phyloP scores from a whole-genome alignment of 2,113 vertebrate genomes.

The Percina caprodes region DNA sequence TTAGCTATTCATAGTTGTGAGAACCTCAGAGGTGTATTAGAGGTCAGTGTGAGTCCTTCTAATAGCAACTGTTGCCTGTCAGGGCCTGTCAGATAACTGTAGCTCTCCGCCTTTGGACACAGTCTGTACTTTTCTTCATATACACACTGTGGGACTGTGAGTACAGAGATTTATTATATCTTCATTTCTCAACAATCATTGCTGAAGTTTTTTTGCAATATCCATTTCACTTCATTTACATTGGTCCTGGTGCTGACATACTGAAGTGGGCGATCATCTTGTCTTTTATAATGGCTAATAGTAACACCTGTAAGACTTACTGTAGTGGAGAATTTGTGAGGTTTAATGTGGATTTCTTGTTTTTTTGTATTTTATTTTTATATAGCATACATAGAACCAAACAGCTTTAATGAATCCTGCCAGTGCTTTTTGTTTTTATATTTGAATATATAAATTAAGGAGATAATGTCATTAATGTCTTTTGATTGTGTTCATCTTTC shows the following conservation, averaged over 20 bases:
- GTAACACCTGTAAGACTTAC: constrained; percentile 7
- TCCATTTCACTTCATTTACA: not conserved
- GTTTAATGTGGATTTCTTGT: not conserved
- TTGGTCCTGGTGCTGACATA: not conserved
- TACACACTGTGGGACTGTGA: constrained; percentile 59
- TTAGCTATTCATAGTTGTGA: constrained; percentile 80
- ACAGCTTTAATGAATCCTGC: not conserved
- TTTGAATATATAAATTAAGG: not conserved
- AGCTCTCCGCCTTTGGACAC: constrained; percentile 26
- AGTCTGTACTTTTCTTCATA: constrained; percentile 18
- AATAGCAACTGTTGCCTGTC: constrained; percentile 59
- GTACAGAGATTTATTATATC: constrained; percentile 45
- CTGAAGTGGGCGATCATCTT: not conserved
- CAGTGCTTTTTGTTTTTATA: not conserved
- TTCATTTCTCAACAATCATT: not conserved
- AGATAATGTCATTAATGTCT: not conserved
- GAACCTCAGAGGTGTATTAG: constrained; percentile 75
- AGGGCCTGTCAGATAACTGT: constrained; percentile 43
- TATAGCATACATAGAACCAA: not conserved
- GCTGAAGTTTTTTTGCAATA: not conserved
- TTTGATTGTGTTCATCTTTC: not conserved
- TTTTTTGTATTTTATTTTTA: not conserved
- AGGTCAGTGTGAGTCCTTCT: constrained; percentile 72
- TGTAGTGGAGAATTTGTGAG: not conserved
- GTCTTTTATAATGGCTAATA: not conserved